A percentile compares a stretch with the other conserved stretches of the same genome.
Conservation (phyloP, 1,140 invertebrate genomes). For the Agrypnia vestita region DNA sequence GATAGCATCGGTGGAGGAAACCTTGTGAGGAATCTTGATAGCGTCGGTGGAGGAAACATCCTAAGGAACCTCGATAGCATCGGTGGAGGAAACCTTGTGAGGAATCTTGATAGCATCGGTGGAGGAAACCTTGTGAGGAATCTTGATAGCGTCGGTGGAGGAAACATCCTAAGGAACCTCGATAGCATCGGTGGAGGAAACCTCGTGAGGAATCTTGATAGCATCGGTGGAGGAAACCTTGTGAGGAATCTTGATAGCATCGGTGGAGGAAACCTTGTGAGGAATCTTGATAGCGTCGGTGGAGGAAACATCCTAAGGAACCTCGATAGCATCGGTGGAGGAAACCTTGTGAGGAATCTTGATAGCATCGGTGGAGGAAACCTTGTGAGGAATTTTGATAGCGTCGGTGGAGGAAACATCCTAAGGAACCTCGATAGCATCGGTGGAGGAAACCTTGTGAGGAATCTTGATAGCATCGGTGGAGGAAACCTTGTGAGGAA, state of each 20-base stretch:
- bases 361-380: conserved; percentile 71
- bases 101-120: conserved; percentile 63
- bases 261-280: conserved; percentile 69
- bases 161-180: conserved; percentile 66
- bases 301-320: conserved; percentile 70
- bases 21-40: conserved; percentile 65
- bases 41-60: conserved; percentile 62
- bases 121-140: conserved; percentile 67
- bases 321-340: conserved; percentile 63
- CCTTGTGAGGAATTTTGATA: conserved; percentile 66
- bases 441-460: conserved; percentile 69
- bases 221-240: conserved; percentile 69
- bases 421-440: conserved; percentile 67
- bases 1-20: conserved; percentile 68
- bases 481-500: conserved; percentile 66
- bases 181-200: conserved; percentile 68
- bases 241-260: conserved; percentile 68
- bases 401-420: conserved; percentile 69
- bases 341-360: conserved; percentile 65
- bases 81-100: conserved; percentile 68
- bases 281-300: conserved; percentile 69
- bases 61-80: conserved; percentile 62
- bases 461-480: conserved; percentile 68
- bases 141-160: conserved; percentile 69
- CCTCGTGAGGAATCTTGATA: conserved; percentile 68